Percentiles rank a stretch among this genome's conserved stretches.
Evolutionary conservation across 2,113 vertebrate genomes (phyloP).

Genomic region (Pogona vitticeps): DNA sequence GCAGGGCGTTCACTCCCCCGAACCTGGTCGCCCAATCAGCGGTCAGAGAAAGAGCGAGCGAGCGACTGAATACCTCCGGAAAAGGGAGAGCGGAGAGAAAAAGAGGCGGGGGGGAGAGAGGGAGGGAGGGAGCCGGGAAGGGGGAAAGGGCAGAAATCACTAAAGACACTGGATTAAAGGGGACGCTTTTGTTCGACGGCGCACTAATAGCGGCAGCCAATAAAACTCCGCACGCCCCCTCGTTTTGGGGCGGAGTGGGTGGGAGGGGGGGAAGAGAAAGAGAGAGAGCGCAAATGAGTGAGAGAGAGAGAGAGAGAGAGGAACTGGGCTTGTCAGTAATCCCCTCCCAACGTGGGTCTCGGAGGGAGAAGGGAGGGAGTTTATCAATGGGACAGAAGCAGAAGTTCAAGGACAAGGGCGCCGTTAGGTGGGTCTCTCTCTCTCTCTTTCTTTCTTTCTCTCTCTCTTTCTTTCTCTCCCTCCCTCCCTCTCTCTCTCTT

Average conservation of each 20-base stretch:
- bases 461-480: background rate
- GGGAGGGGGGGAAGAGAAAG: background rate
- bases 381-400: conserved; percentile 27
- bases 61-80: conserved; percentile 39
- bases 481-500: accelerated
- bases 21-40: conserved; percentile 93
- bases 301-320: background rate
- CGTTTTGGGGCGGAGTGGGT: conserved; percentile 36
- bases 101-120: conserved; percentile 35
- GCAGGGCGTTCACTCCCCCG: conserved; percentile 88
- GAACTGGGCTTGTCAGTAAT: background rate
- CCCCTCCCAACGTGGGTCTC: background rate
- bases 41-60: conserved; percentile 63
- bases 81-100: background rate
- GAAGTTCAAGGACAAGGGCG: conserved; percentile 15
- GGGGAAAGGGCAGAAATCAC: conserved; percentile 12
- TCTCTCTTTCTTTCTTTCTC: background rate
- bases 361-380: background rate
- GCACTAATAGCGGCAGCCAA: conserved; percentile 48
- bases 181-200: conserved; percentile 54
- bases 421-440: background rate
- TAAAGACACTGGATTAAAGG: conserved; percentile 50
- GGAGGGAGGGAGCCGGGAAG: too few relatives aligned
- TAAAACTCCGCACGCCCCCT: conserved; percentile 46
- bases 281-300: too few relatives aligned